phyloP scores from a whole-genome alignment of 1,140 invertebrate species.

The Vollenhovia emeryi region DNA sequence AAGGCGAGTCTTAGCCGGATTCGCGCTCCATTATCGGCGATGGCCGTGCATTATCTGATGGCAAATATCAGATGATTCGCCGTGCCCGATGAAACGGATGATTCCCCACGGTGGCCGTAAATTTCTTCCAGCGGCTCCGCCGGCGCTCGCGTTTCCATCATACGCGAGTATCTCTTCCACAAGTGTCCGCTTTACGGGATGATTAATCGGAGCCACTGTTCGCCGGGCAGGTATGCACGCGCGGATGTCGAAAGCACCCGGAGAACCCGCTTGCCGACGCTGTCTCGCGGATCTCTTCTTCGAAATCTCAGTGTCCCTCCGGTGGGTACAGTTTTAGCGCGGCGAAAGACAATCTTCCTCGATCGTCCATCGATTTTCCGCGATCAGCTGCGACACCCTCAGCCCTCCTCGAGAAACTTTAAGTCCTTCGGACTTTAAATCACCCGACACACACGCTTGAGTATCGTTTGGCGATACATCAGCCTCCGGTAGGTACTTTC shows the following conservation, averaged over 20 bases:
- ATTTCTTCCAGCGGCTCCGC: background rate
- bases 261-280: background rate
- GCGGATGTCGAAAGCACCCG: background rate
- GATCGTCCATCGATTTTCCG: background rate
- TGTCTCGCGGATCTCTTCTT: background rate
- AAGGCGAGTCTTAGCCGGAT: constrained; percentile 32
- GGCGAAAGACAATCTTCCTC: background rate
- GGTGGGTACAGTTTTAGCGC: background rate
- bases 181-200: background rate
- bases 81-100: background rate
- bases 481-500: background rate
- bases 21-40: constrained; percentile 39
- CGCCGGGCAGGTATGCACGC: background rate
- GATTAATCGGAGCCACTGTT: constrained; percentile 17
- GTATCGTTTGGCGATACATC: background rate
- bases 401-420: background rate
- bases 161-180: constrained; percentile 31
- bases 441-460: background rate
- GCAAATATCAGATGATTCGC: constrained; percentile 55
- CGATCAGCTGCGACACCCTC: background rate
- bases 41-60: constrained; percentile 60
- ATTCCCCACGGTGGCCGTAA: background rate
- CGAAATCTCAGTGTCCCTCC: background rate
- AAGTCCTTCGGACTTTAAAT: background rate
- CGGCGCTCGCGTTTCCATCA: constrained; percentile 45